Evolutionary conservation across 2,113 vertebrate species (phyloP), one percentile per base, ranked within the genome.

Genomic region (Piaya cayana): DNA sequence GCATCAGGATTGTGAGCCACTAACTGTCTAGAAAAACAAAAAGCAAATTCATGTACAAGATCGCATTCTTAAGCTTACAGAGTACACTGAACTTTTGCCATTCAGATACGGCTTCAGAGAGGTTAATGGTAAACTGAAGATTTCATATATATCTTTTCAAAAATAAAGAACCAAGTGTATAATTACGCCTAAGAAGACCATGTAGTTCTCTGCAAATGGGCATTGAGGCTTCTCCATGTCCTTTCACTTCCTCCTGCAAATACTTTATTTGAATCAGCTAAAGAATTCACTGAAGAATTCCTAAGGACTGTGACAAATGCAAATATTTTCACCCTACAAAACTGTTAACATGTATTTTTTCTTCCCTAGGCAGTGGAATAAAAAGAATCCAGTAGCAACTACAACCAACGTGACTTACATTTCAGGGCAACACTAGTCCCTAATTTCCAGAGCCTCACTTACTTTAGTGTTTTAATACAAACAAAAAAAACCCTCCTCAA

Each of bases 311-410:
- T 59, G 16, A 93, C 32, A 96, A 94, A 95, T 52, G 56, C 86
- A 89, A 96, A 87, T 89, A 92, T 93, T 96, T 63, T 91, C 88
- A 91, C 68, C 23, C 37, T 91, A 78, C 16, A 69, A 94, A 96
- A 96, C 39, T 64, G 16, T 74, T 87, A 72, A 59, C 10, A 27
- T 75, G 12, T 64, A 70, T 93, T 92, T 74, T 93, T 68, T 75
- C 64, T 94, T 93, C 89, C 90, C 36, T 75, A 75, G 68, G 42
- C 58, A 85, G 47, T 30, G 86, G 62, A 86, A 70, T 77, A 87
- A 90, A 78, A 90, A 15, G 45, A 95, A 90, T 70, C 82, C 64
- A 81, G 71, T 90, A 94, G 47, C 8, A 94, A 58, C 55, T 84
- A 82, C 55, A 94, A 94, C 72, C 8, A 82, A 86, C 56, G 83